These are phyloP conservation scores for Motacilla alba DNA, from an alignment of 2,113 vertebrate genomes.

Conservation along the genomic window DNA sequence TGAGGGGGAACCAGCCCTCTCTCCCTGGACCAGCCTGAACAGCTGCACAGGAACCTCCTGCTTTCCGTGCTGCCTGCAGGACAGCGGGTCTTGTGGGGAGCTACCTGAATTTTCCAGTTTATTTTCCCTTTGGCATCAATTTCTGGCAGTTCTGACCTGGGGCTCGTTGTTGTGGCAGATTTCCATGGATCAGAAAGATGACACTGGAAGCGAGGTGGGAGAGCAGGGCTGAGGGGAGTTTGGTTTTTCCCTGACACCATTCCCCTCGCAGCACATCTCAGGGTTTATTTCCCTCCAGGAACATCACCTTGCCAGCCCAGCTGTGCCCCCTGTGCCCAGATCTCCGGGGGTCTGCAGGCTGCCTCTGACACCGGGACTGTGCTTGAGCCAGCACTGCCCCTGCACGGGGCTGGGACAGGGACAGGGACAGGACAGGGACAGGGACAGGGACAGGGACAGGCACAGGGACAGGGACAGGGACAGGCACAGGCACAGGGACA, in stretches of 20 bases:
- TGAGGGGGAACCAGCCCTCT: rapidly evolving
- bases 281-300: neutral
- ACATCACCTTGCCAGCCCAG: neutral
- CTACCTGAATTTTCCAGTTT: neutral
- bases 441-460: too few species aligned
- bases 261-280: neutral
- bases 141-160: neutral
- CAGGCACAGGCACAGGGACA: neutral
- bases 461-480: too few species aligned
- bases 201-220: rapidly evolving
- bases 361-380: neutral
- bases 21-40: rapidly evolving
- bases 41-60: neutral
- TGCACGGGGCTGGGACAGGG: neutral
- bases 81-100: rapidly evolving
- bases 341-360: too few species aligned
- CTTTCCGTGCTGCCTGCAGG: neutral
- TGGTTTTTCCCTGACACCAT: neutral
- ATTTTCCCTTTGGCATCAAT: neutral
- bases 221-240: neutral
- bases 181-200: neutral
- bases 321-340: neutral
- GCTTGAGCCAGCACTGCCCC: neutral
- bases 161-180: neutral
- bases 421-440: neutral